These are phyloP conservation scores for Apis florea DNA, from an alignment of 1,140 invertebrate genomes.

Conservation along the genomic window DNA sequence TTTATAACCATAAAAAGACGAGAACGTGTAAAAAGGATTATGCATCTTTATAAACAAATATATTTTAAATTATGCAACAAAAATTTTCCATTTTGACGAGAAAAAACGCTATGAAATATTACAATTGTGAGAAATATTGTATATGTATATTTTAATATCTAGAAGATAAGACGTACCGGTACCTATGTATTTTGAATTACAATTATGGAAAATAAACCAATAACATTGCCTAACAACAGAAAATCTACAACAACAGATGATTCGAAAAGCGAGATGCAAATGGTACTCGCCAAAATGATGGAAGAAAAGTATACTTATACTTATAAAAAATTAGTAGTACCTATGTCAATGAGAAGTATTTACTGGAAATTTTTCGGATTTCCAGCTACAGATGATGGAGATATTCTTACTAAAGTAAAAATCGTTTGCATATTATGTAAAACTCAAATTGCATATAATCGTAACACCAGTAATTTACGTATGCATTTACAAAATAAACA, in stretches of 20 bases:
- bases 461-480: conserved; percentile 83
- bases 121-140: conserved; percentile 18
- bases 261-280: conserved; percentile 70
- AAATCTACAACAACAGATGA: conserved; percentile 35
- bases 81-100: conserved; percentile 62
- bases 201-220: conserved; percentile 59
- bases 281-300: conserved; percentile 76
- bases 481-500: conserved; percentile 85
- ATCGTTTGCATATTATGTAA: conserved; percentile 84
- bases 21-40: neutral
- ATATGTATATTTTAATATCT: conserved; percentile 17
- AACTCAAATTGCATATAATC: conserved; percentile 83
- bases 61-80: conserved; percentile 54
- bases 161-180: conserved; percentile 12
- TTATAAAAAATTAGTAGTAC: conserved; percentile 81
- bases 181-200: conserved; percentile 29
- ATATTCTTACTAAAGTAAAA: conserved; percentile 84
- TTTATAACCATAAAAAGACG: neutral
- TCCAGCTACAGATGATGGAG: conserved; percentile 83
- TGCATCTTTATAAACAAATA: conserved; percentile 3
- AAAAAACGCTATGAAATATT: conserved; percentile 24
- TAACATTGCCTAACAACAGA: conserved; percentile 32
- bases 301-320: conserved; percentile 78
- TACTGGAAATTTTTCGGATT: conserved; percentile 86
- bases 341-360: conserved; percentile 83